Conservation (phyloP, 2,113 vertebrate species). For the Sinocyclocheilus grahami region DNA sequence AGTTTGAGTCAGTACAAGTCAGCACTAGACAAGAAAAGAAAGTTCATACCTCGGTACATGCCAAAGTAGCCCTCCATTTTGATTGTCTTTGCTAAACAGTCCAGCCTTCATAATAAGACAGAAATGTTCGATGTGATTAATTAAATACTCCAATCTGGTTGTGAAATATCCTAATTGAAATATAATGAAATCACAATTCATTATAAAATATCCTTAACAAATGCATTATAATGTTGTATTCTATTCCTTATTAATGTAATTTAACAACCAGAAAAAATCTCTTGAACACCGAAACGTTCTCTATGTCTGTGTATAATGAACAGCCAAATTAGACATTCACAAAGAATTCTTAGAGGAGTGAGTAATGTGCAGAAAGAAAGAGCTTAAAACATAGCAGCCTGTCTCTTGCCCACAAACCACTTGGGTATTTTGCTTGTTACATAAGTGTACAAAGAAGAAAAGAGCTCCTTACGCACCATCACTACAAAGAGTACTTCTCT, state of each 20-base stretch:
- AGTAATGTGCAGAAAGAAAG: constrained; percentile 17
- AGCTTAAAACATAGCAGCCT: constrained; percentile 13
- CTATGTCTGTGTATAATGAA: neutral
- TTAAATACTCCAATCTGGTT: neutral
- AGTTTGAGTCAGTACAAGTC: too few species aligned
- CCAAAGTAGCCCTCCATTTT: constrained; percentile 95
- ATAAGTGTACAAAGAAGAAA: constrained; percentile 32
- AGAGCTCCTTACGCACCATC: constrained; percentile 5
- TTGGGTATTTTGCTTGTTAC: constrained; percentile 45
- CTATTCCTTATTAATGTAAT: neutral
- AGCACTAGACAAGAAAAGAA: constrained; percentile 58
- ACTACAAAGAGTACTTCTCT: constrained; percentile 10
- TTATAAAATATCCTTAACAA: neutral
- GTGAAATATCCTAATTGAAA: neutral
- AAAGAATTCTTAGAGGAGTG: neutral
- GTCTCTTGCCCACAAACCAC: constrained; percentile 29
- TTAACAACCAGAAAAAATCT: neutral
- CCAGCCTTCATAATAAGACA: constrained; percentile 78
- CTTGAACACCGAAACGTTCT: neutral
- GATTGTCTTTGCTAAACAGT: constrained; percentile 95
- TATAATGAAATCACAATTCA: neutral
- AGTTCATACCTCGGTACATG: constrained; percentile 90
- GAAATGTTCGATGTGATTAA: neutral
- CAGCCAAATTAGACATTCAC: constrained; percentile 3
- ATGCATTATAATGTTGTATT: too few species aligned